phyloP scores from a whole-genome alignment of 2,888 invertebrate species.

The Drosophila borealis region DNA sequence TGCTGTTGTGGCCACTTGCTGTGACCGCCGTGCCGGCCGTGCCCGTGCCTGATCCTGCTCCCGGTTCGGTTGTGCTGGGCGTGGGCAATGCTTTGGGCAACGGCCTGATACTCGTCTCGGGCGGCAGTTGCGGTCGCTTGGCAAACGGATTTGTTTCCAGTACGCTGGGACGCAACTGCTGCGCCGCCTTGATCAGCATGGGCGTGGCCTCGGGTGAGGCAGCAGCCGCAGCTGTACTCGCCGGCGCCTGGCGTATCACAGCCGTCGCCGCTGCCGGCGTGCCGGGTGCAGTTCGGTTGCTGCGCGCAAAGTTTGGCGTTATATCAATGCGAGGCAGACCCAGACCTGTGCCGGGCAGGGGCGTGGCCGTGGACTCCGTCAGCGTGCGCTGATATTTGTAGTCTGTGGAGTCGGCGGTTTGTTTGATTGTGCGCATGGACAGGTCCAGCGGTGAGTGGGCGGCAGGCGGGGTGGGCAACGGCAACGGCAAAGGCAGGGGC shows the following conservation, averaged over 20 bases:
- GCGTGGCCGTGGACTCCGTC: neutral
- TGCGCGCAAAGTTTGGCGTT: constrained; percentile 88
- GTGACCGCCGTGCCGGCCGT: neutral
- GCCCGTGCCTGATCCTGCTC: constrained; percentile 4
- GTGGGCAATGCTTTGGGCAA: constrained; percentile 34
- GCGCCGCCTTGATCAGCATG: constrained; percentile 64
- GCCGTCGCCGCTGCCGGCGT: constrained; percentile 28
- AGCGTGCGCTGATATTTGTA: constrained; percentile 70
- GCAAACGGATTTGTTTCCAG: constrained; percentile 81
- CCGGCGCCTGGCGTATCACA: constrained; percentile 57
- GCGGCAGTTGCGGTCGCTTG: constrained; percentile 64
- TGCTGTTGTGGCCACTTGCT: constrained; percentile 54
- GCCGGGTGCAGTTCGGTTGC: constrained; percentile 8
- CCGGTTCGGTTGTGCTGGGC: constrained; percentile 13
- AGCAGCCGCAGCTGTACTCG: constrained; percentile 14
- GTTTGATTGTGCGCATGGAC: constrained; percentile 94
- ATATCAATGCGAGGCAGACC: constrained; percentile 92
- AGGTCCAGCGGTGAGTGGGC: constrained; percentile 91
- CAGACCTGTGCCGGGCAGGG: constrained; percentile 2
- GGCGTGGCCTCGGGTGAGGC: constrained; percentile 28
- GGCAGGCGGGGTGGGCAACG: constrained; percentile 27
- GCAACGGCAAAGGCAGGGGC: neutral
- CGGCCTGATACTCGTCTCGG: constrained; percentile 68
- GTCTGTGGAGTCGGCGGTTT: constrained; percentile 94
- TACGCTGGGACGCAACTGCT: constrained; percentile 80